Evolutionary conservation across 2,797 vertebrate species (phyloP).

Genomic region (Fistularia tabacaria): DNA sequence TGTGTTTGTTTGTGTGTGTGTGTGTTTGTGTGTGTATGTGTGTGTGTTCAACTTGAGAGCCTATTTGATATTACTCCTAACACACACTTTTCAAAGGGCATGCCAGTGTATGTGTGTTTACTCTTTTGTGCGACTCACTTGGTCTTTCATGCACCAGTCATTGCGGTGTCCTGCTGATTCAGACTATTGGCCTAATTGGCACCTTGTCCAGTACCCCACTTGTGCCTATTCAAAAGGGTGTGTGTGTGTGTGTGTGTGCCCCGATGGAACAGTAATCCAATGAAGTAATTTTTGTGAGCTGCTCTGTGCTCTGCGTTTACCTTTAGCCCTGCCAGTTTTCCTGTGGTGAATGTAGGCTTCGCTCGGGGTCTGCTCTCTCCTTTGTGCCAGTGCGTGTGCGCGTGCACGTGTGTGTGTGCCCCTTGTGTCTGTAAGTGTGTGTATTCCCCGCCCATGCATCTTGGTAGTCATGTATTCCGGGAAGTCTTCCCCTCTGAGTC

Average conservation of each 20-base stretch:
- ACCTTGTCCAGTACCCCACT: slow-evolving; percentile 22
- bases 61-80: too few species aligned
- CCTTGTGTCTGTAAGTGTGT: slow-evolving; percentile 41
- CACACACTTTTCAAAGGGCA: slow-evolving; percentile 6
- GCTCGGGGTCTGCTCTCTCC: slow-evolving; percentile 46
- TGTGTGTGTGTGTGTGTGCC: slow-evolving; percentile 4
- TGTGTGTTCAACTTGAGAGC: neutral
- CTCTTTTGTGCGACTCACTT: slow-evolving; percentile 9
- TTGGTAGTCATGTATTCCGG: slow-evolving; percentile 46
- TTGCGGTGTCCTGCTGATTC: slow-evolving; percentile 43
- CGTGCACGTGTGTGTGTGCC: slow-evolving; percentile 8
- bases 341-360: slow-evolving; percentile 49
- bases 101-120: neutral
- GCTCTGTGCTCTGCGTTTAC: slow-evolving; percentile 35
- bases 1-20: neutral
- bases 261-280: slow-evolving; percentile 49
- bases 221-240: slow-evolving; percentile 6
- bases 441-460: slow-evolving; percentile 48
- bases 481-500: slow-evolving; percentile 48
- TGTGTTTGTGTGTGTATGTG: slow-evolving; percentile 5
- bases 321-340: slow-evolving; percentile 43
- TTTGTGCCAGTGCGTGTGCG: slow-evolving; percentile 18
- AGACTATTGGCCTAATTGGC: slow-evolving; percentile 46
- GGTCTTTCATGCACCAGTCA: slow-evolving; percentile 17
- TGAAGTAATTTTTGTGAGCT: slow-evolving; percentile 47